Base-by-base conservation (phyloP, 2,797 vertebrate genomes). In the Takifugu ocellatus region DNA sequence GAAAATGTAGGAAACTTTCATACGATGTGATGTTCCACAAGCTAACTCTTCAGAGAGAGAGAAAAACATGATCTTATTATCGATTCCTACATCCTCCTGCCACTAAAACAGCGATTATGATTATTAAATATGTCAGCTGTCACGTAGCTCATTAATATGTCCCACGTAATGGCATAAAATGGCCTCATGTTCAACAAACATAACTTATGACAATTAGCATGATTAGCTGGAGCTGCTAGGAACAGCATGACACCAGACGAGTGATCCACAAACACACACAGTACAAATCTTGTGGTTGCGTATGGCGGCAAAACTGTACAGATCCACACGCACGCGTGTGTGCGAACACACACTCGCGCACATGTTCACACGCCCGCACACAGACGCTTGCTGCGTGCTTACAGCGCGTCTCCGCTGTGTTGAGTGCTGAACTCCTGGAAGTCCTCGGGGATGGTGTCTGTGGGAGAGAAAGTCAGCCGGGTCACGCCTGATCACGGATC, bases 401-500 rank as follows among this genome's bases (percentile, higher is more conserved):
- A 95, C 90, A 88, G 90, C 54, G 93, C 86, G 79, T 94, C 93
- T 56, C 87, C 81, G 49, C 92, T 87, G 21, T 93, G 93, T 89
- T 96, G 94, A 77, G 92, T 90, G 84, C 92, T 95, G 88, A 99
- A 99, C 86, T 97, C 96, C 83, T 98, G 95, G 70, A 98, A 99
- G 78, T 99, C 96, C 59, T 97, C 95, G 21, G 96, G 96, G 78
- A 98, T 96, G 70, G 96, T 99, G 70, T 99, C 97, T 99, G 92
- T 66, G 46, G 43, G 55, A 71, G 42, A 54, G 49, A 2, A 57
- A 25, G 43, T 56, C 33, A 48, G 55, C 10, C 11, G 5, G 36
- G 36, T 39, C 36, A 39, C 11, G 14, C 14, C 36, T 14, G 36
- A 5, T 39, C 36, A 46, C 8, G n/a, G n/a, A 21, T 8, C 17